Base-by-base conservation (phyloP, 92 coral and sea anemone genomes). In the Metridium senile region DNA sequence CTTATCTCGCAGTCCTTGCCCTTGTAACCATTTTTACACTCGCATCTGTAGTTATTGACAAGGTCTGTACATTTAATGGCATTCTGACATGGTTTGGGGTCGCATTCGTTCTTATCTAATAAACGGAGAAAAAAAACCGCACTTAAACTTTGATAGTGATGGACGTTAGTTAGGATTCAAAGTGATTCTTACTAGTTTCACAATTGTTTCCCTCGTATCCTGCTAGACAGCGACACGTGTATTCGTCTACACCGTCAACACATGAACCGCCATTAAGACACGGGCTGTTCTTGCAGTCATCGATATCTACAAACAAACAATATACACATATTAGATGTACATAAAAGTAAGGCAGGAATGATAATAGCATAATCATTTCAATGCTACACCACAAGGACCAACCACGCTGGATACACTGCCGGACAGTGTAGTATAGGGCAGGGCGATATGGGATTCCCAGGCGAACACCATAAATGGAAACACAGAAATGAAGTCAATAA, bases 241-340 rank as follows among this genome's bases (percentile, higher is more conserved):
- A 61, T 9, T 61, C 19, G 23, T 21, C 19, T 2, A 61, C 33
- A 10, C 32, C 33, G 33, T 61, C 66, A 7, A 61, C 22, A 26
- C 66, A 61, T 29, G 29, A 10, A 7, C 17, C 66, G 8, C 30
- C 19, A 29, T 61, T 61, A 2, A 2, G 30, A 61, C 66, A 61
- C 33, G 31, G 66, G 66, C 7, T 26, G 2, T 11, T 6, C 17
- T 27, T 26, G 66, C 66, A 61, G 66, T 61, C 66, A 26, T 61
- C 66, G 22, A 26, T 61, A 26, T 61, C 66, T 61, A 22, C 13
- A 54, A 54, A 54, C 26, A 54, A 54, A n/a, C 61, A 22, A 54
- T n/a, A 54, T n/a, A n/a, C n/a, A n/a, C n/a, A n/a, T n/a, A n/a
- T n/a, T n/a, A n/a, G n/a, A n/a, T n/a, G n/a, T n/a, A n/a, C n/a